Conservation (phyloP, 2,888 invertebrate species). For the Trypoxylon attenuatum region DNA sequence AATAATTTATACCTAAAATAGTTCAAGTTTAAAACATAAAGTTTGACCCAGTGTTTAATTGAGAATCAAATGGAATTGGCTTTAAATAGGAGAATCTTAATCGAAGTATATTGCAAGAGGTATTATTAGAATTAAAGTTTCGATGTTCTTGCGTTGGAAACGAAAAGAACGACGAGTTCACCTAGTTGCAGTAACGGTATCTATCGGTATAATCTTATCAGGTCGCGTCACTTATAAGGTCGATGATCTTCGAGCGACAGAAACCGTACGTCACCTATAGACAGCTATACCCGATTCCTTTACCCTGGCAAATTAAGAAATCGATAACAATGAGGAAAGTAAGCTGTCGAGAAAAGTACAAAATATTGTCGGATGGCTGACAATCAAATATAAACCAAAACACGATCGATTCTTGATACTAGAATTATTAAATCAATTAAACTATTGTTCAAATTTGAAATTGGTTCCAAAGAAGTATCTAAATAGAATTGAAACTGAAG, state of each 20-base stretch:
- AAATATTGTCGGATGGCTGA: too few species aligned
- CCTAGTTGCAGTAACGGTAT: conserved; percentile 42
- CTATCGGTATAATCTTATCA: conserved; percentile 49
- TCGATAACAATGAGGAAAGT: not conserved
- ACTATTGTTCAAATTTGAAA: too few species aligned
- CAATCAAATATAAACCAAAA: not conserved
- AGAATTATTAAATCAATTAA: too few species aligned
- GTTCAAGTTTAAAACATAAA: too few species aligned
- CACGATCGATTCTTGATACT: not conserved
- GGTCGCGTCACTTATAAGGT: conserved; percentile 41
- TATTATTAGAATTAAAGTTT: too few species aligned
- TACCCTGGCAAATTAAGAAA: not conserved
- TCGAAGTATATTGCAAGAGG: too few species aligned
- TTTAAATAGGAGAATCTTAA: too few species aligned
- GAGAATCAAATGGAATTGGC: too few species aligned
- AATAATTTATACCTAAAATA: too few species aligned
- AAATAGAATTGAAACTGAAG: too few species aligned
- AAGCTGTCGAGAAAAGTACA: not conserved
- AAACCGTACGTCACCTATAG: conserved; percentile 17
- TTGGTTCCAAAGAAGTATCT: too few species aligned
- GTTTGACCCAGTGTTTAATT: too few species aligned
- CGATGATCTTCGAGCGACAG: conserved; percentile 45
- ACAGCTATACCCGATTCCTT: not conserved
- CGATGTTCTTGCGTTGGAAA: conserved; percentile 9
- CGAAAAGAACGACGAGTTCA: conserved; percentile 35